Evolutionary conservation across 2,797 vertebrate species (phyloP).

Genomic region (Dermochelys coriacea): DNA sequence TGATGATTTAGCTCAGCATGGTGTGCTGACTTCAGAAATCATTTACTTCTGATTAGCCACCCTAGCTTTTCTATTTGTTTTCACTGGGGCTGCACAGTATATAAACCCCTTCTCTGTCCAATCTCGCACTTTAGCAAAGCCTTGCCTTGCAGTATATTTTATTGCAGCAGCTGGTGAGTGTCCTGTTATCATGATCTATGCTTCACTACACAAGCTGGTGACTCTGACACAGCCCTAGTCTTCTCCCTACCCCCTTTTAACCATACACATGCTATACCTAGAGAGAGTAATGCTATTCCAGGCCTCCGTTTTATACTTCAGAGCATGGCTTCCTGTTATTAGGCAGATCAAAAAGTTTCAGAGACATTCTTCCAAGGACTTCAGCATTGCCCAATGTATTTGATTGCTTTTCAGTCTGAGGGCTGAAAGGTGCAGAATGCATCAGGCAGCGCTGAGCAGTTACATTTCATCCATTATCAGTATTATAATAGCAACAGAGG

Average conservation of each 20-base stretch:
- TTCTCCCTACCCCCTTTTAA: background rate
- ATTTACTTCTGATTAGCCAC: constrained; percentile 42
- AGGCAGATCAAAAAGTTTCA: background rate
- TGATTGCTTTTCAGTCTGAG: background rate
- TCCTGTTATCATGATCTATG: background rate
- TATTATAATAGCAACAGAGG: background rate
- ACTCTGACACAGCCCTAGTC: background rate
- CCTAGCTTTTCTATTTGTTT: background rate
- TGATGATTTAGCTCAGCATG: constrained; percentile 50
- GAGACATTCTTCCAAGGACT: background rate
- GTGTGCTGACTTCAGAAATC: constrained; percentile 60
- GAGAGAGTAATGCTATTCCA: background rate
- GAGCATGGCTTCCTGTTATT: background rate
- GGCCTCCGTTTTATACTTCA: background rate
- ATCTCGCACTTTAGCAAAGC: background rate
- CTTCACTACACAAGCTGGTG: background rate
- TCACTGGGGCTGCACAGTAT: background rate
- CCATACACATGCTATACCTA: background rate
- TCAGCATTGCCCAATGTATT: background rate
- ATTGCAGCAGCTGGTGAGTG: background rate
- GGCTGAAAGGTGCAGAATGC: background rate
- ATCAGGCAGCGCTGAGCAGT: background rate
- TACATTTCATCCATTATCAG: background rate
- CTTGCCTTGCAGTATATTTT: background rate
- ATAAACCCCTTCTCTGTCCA: background rate